Evolutionary conservation across 2,113 vertebrate species (phyloP), one percentile per base, ranked within the genome.

Genomic region (Oryctolagus cuniculus): DNA sequence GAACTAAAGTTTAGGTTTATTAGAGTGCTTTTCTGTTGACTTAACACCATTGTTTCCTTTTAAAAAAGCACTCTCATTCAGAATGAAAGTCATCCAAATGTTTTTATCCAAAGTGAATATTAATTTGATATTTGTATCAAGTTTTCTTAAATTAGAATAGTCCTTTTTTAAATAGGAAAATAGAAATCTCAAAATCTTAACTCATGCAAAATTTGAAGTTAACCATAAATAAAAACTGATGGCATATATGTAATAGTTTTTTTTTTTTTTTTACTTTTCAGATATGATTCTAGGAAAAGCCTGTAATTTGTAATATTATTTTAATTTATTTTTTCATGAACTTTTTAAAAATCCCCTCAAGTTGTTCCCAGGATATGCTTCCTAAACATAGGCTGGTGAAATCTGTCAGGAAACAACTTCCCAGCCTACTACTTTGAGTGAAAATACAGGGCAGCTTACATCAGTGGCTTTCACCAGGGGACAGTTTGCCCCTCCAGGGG

Each of bases 81-180:
- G n/a, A 73, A 44, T 93, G 91, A 73, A 92, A 73, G 27, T 83
- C 58, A 49, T 78, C 85, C 44, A 44, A 69, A 92, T 13, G 31
- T 66, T 92, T 96, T 87, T 91, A 77, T 82, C 9, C 15, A 55
- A 58, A 94, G 53, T 66, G 91, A 94, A 51, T 67, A 12, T 66
- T 67, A n/a, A 13, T 89, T 74, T 85, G 44, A 69, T 69, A 64
- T 83, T 78, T 88, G 44, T 77, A 77, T 93, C 67, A 96, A 36
- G 70, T 91, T 81, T 88, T 94, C 85, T 82, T 94, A 55, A 85
- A 93, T 95, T 12, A 53, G 55, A 93, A 44, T 83, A 21, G 11
- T 17, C 70, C 78, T 94, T 66, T 69, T 73, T 61, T 49, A 19
- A 91, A 95, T n/a, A 81, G 81, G n/a, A 81, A 80, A 88, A 61